Evolutionary conservation across 1,140 invertebrate species (phyloP).

Genomic region (Archivesica marissinica): DNA sequence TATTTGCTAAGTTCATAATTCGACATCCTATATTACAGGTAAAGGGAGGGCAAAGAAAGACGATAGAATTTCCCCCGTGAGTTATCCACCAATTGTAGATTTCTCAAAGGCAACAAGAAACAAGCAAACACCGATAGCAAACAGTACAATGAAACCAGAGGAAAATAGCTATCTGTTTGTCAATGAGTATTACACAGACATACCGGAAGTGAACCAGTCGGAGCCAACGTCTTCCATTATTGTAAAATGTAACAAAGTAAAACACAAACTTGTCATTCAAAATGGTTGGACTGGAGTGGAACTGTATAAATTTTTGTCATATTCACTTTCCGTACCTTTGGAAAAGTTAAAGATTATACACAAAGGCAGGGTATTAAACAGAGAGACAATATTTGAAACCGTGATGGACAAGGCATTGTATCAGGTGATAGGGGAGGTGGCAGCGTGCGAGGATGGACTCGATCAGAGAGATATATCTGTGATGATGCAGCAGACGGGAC

Average conservation of each 20-base stretch:
- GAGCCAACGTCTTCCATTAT: constrained; percentile 63
- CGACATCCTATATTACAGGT: no score
- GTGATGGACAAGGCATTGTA: constrained; percentile 72
- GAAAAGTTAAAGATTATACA: constrained; percentile 77
- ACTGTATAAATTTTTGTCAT: constrained; percentile 69
- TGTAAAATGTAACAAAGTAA: constrained; percentile 76
- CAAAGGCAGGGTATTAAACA: constrained; percentile 73
- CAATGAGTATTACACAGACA: constrained; percentile 63
- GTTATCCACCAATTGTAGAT: constrained; percentile 55
- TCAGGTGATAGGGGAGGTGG: constrained; percentile 76
- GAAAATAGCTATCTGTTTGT: constrained; percentile 61
- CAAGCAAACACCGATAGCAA: background rate
- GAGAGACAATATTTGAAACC: constrained; percentile 63
- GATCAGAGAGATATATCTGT: constrained; percentile 73
- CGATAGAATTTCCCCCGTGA: no score
- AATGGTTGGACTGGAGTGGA: constrained; percentile 68
- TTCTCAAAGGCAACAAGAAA: constrained; percentile 58
- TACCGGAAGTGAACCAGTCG: constrained; percentile 62
- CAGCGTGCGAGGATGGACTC: constrained; percentile 71
- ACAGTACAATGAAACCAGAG: constrained; percentile 11
- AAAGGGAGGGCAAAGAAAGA: no score
- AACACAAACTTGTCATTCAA: constrained; percentile 71
- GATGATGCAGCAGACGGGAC: constrained; percentile 74
- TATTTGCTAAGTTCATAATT: no score
- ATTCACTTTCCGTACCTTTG: constrained; percentile 66